These are phyloP conservation scores for Plectus sambesii DNA, from an alignment of 1,140 invertebrate species.

Conservation along the genomic window DNA sequence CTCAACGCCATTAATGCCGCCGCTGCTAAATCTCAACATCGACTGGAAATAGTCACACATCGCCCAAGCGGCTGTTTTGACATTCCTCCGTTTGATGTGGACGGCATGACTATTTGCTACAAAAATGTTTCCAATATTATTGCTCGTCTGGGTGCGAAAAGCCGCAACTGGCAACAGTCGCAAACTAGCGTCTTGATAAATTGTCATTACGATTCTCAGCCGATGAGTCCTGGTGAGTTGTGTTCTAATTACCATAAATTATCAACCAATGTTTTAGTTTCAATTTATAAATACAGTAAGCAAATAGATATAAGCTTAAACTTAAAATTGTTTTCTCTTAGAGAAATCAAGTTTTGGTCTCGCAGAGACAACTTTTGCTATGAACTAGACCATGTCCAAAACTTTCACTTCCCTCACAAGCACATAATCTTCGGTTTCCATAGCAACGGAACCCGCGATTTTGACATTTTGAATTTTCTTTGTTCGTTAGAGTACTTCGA, in stretches of 20 bases:
- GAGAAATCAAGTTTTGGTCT: too few species aligned
- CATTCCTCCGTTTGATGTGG: conserved; percentile 55
- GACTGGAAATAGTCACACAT: conserved; percentile 54
- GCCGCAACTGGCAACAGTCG: conserved; percentile 28
- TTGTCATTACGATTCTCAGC: conserved; percentile 78
- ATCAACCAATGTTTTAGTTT: too few species aligned
- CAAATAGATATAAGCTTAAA: too few species aligned
- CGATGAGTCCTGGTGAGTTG: conserved; percentile 60
- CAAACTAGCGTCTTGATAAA: conserved; percentile 67
- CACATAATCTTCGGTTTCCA: too few species aligned
- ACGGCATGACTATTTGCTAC: conserved; percentile 54
- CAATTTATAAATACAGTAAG: too few species aligned
- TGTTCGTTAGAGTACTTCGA: too few species aligned
- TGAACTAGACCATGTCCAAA: too few species aligned
- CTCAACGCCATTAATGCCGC: conserved; percentile 13
- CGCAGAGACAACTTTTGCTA: too few species aligned
- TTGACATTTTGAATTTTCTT: too few species aligned
- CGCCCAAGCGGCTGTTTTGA: conserved; percentile 63
- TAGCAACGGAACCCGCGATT: too few species aligned
- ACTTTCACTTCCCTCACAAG: too few species aligned
- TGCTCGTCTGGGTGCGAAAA: conserved; percentile 57
- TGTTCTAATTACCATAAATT: not conserved
- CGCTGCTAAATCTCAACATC: conserved; percentile 1
- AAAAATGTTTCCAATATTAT: conserved; percentile 57
- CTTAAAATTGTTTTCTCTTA: too few species aligned